Evolutionary conservation across 1,140 invertebrate genomes (phyloP), one percentile per base, ranked within the genome.

Genomic region (Chymomyza costata): DNA sequence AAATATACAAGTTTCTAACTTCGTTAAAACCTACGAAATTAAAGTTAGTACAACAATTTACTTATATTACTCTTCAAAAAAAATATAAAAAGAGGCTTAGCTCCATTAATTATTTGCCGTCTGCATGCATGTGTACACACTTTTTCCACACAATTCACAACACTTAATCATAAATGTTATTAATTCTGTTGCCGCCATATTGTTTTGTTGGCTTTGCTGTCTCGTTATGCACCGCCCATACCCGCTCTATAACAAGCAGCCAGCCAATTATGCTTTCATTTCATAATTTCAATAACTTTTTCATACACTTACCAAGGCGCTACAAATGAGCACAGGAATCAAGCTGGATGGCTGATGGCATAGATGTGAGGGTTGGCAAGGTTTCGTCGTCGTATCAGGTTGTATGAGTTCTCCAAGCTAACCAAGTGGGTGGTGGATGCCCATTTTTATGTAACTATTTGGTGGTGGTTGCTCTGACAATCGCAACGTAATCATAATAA

Each of bases 281-380:
- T 78, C 49, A 80, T 81, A 81, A 81, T 80, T 81, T 80, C 64
- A 74, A 81, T 73, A 80, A 74, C 64, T 81, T 81, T 11, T 80
- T 80, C 59, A 80, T 81, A 62, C 68, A 80, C 59, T 80, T 62
- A 56, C 39, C 31, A 39, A 31, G 45, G 46, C 46, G 17, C 57
- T 31, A 25, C 46, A 64, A 40, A 49, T 38, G 47, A 41, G 34
- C 39, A 35, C 15, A 34, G 25, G 13, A 25, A 25, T 25, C n/a
- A n/a, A 14, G n/a, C n/a, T n/a, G 50, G 51, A 38, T 8, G 38
- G 28, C 21, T 32, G 51, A 17, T 47, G 18, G 55, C 46, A 70
- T 45, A 59, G 61, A 70, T 76, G 65, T 70, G 70, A 65, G 71
- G 31, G 60, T 25, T 11, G 41, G 32, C 52, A 34, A n/a, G n/a